Evolutionary conservation across 2,113 vertebrate genomes (phyloP).

Genomic region (Perccottus glenii): DNA sequence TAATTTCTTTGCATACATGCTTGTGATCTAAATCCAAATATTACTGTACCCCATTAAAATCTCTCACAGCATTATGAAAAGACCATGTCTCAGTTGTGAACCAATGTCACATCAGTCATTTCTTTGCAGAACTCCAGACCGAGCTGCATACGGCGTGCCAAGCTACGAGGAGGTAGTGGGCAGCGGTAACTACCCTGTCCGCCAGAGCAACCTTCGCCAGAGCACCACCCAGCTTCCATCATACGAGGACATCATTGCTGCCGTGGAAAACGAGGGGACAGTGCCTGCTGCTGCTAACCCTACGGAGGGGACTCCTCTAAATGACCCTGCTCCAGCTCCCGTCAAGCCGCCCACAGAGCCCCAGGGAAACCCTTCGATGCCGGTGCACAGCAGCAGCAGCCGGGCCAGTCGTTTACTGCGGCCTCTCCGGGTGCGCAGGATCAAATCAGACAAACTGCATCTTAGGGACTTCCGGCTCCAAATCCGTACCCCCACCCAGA

Average conservation of each 20-base stretch:
- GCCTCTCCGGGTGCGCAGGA: conserved; percentile 88
- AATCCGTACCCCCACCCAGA: conserved; percentile 73
- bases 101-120: not conserved
- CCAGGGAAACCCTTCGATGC: conserved; percentile 46
- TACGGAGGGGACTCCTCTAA: conserved; percentile 17
- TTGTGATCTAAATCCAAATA: too few relatives aligned
- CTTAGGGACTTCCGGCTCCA: conserved; percentile 87
- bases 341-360: rapidly evolving
- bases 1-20: too few relatives aligned
- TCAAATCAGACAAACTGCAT: conserved; percentile 95
- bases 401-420: conserved; percentile 84
- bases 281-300: conserved; percentile 19
- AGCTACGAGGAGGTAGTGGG: conserved; percentile 94
- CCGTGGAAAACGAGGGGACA: conserved; percentile 73
- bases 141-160: conserved; percentile 76
- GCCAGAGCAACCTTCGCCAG: conserved; percentile 78
- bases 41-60: too few relatives aligned
- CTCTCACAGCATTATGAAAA: too few relatives aligned
- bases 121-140: conserved; percentile 43
- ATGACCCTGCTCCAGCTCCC: not conserved
- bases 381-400: conserved; percentile 77
- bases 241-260: conserved; percentile 89
- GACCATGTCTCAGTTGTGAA: not conserved
- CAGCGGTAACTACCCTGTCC: conserved; percentile 66
- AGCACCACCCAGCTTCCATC: conserved; percentile 90